Evolutionary conservation across 2,797 vertebrate genomes (phyloP), one percentile per base, ranked within the genome.

Genomic region (Tangara arthus): DNA sequence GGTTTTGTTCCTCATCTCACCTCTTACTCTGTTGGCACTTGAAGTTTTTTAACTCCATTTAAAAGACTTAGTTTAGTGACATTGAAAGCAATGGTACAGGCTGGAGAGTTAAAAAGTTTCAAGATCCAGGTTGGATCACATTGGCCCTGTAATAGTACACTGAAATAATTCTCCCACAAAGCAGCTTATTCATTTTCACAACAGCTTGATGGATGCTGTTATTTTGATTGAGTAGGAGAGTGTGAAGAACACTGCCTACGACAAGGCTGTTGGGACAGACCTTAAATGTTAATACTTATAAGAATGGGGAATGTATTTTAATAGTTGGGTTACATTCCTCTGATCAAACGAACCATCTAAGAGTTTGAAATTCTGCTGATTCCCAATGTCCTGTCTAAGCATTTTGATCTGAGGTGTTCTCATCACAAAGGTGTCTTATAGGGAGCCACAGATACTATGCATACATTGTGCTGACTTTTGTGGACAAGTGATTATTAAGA

Each of bases 161-260:
- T 47, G 66, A 88, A 90, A 70, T 78, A 52, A 72, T 95, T 94
- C 85, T 90, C 44, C 59, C 66, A 34, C 66, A 86, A 63, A 91
- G 44, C 55, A 94, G 71, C 52, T 85, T 64, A 77, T 80, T 89
- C 76, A 66, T 92, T 95, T 90, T 87, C 90, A 82, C 57, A 92
- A 85, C 68, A 90, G 69, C 70, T 92, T 93, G 89, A 66, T 70
- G 77, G 73, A 88, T 93, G 85, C 50, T 93, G 72, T 5, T 89
- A 89, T 92, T 94, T 72, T 88, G 47, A 86, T 88, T 90, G 94
- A 91, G 89, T 82, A 91, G 77, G 55, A 91, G 70, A 92, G 80
- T 91, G 79, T 93, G 85, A 95, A 91, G 87, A 91, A 44, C 82
- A 59, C 61, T 91, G 84, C 87, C 91, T 90, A 94, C 35, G 22